These are phyloP conservation scores for Hecatera dysodea DNA, from an alignment of 2,888 invertebrate genomes.

Conservation along the genomic window DNA sequence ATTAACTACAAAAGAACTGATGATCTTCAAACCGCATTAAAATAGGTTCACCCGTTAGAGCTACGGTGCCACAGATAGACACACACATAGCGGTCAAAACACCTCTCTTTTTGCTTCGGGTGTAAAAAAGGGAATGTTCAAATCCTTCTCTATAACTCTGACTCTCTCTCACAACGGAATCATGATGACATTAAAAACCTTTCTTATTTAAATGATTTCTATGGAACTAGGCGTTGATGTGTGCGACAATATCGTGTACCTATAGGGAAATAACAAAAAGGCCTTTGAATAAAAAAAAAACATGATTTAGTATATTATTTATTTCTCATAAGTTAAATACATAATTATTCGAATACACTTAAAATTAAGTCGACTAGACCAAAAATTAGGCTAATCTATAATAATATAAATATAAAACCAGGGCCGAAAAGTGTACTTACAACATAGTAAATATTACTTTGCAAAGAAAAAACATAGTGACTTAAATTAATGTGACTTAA, in stretches of 20 bases:
- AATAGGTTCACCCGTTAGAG: no score
- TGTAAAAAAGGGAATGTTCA: no score
- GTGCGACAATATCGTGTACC: neutral
- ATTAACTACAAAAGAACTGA: no score
- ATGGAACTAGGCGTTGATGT: neutral
- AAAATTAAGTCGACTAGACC: constrained; percentile 71
- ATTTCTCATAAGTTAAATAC: neutral
- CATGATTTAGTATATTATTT: constrained; percentile 11
- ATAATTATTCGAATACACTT: constrained; percentile 39
- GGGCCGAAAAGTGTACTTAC: constrained; percentile 27
- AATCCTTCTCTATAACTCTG: no score
- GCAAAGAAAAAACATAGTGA: constrained; percentile 15
- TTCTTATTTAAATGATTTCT: no score
- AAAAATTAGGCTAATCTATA: constrained; percentile 67
- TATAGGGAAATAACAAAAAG: neutral
- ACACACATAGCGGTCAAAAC: no score
- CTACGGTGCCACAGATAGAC: no score
- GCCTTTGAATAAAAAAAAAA: neutral
- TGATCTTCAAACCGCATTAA: no score
- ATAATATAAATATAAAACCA: constrained; percentile 38
- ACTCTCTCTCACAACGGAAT: no score
- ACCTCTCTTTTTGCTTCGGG: no score
- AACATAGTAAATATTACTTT: constrained; percentile 17
- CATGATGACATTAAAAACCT: no score
- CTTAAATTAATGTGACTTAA: constrained; percentile 9